Percentiles rank a stretch among this genome's conserved stretches.
Evolutionary conservation across 2,888 invertebrate species (phyloP).

Genomic region (Dendrolimus pini): DNA sequence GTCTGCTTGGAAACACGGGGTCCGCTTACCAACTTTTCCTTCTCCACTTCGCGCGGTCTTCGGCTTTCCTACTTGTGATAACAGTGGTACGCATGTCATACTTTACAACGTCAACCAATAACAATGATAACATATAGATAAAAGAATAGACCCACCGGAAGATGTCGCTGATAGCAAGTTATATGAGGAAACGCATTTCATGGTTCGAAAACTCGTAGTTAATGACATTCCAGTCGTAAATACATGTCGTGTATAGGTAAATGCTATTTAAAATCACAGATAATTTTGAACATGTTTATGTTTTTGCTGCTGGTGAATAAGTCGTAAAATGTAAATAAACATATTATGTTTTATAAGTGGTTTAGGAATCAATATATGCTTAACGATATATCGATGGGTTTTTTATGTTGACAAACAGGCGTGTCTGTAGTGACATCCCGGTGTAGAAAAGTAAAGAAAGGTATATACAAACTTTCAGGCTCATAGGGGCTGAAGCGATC

Average conservation of each 20-base stretch:
- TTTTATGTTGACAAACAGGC: too few species aligned
- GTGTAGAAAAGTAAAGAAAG: too few species aligned
- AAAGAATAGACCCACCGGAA: constrained; percentile 13
- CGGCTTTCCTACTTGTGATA: too few species aligned
- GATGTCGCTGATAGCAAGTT: constrained; percentile 29
- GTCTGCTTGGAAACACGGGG: too few species aligned
- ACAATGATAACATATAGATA: too few species aligned
- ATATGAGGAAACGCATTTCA: constrained; percentile 38
- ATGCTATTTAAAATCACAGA: constrained; percentile 10
- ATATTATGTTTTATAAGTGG: not conserved
- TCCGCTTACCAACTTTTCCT: too few species aligned
- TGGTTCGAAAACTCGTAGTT: constrained; percentile 22
- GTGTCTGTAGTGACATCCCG: too few species aligned
- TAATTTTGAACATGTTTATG: constrained; percentile 1
- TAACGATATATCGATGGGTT: not conserved
- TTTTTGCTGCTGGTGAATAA: constrained; percentile 11
- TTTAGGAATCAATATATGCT: not conserved
- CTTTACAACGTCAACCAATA: too few species aligned
- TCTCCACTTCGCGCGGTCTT: too few species aligned
- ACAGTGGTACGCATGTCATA: too few species aligned
- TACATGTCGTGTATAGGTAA: constrained; percentile 9
- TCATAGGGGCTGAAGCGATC: too few species aligned
- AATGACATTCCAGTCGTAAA: constrained; percentile 25
- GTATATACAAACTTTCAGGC: too few species aligned
- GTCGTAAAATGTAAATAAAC: constrained; percentile 14